A percentile compares a stretch with the other conserved stretches of the same genome.
Evolutionary conservation across 2,888 invertebrate genomes (phyloP).

Genomic region (Ischnus inquisitorius): DNA sequence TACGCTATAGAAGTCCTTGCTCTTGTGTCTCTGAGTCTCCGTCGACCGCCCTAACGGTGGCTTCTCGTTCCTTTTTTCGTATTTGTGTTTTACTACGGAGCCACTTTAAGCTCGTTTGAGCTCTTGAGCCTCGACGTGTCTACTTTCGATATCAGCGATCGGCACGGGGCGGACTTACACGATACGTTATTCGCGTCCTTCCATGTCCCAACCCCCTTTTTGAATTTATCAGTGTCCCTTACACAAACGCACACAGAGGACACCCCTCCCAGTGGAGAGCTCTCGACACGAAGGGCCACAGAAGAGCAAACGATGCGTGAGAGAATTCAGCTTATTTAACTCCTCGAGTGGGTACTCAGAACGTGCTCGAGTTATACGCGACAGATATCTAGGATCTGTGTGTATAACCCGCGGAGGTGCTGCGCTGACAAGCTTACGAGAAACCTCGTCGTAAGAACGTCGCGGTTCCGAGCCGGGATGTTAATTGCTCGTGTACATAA

Average conservation of each 20-base stretch:
- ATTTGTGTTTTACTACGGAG: constrained; percentile 44
- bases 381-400: constrained; percentile 67
- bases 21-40: constrained; percentile 47
- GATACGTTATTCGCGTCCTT: constrained; percentile 59
- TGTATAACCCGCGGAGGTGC: constrained; percentile 48
- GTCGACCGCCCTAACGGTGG: constrained; percentile 38
- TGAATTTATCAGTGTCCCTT: constrained; percentile 53
- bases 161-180: constrained; percentile 70
- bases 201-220: constrained; percentile 32
- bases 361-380: constrained; percentile 66
- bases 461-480: constrained; percentile 45
- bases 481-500: constrained; percentile 64
- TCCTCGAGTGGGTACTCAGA: constrained; percentile 34
- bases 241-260: constrained; percentile 3
- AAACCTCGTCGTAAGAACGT: constrained; percentile 28
- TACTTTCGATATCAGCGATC: constrained; percentile 83
- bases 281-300: constrained; percentile 55
- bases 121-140: constrained; percentile 78
- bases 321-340: constrained; percentile 67
- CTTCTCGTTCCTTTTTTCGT: constrained; percentile 34
- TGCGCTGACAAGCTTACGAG: constrained; percentile 49
- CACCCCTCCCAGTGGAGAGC: background rate
- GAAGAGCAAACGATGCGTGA: constrained; percentile 66
- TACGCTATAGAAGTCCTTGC: constrained; percentile 27
- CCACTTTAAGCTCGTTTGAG: constrained; percentile 35